Base-by-base conservation (phyloP, 2,113 vertebrate genomes). In the Rhynchomys soricoides region DNA sequence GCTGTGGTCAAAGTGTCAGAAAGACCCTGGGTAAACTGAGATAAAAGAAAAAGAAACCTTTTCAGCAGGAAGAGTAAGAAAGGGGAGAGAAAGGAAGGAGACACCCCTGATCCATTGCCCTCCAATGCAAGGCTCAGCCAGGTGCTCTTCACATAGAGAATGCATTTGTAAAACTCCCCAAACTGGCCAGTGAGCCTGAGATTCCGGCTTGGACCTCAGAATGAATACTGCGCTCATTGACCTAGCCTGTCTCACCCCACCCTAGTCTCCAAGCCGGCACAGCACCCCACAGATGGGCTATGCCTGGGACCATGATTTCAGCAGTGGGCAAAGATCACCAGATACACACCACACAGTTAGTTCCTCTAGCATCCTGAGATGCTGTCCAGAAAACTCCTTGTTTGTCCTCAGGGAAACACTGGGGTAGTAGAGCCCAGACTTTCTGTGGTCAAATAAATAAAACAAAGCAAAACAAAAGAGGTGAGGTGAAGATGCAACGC, bases 61-160 rank as follows among this genome's bases (percentile, higher is more conserved):
- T 71, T 55, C 37, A 40, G 77, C 48, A n/a, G 66, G 55, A 95
- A 93, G 89, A 70, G 77, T 57, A 64, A 88, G 90, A 73, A 79
- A 97, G 88, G 40, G 70, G 55, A 95, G 70, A 64, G 37, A 26
- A 21, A 88, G 48, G 64, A 71, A 94, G 48, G 62, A 3, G 4
- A 10, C 62, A 15, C 57, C 22, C 37, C 31, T 21, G 5, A 5
- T 37, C 79, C 48, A 68, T 21, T 16, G 19, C 9, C 50, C n/a
- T 66, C n/a, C 50, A 45, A 17, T 40, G 55, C 26, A 37, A 91
- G 66, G 26, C 21, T 52, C 3, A 37, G 9, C 17, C 31, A 71
- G 29, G 12, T 59, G 15, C 40, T 83, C 21, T 3, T 48, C 40
- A 45, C 19, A 26, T 5, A 37, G 64, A 83, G 24, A 37, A 50